These are phyloP conservation scores for Rhea americana DNA, from an alignment of 2,113 vertebrate genomes.

Conservation along the genomic window DNA sequence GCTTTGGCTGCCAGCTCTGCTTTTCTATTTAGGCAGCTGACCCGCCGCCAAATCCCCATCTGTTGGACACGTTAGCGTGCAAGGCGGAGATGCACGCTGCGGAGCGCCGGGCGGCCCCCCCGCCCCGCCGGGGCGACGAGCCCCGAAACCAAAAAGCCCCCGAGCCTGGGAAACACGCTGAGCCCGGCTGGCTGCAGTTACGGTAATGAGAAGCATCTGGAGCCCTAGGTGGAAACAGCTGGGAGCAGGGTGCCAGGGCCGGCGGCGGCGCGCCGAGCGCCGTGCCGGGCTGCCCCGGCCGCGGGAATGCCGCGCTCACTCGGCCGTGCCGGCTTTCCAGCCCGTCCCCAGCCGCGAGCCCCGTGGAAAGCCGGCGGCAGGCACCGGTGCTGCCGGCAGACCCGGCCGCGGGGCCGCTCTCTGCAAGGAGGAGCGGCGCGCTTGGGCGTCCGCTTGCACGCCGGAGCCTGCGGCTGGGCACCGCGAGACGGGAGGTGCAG, in stretches of 20 bases:
- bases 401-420: no score
- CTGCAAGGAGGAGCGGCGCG: no score
- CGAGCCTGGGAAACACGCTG: conserved; percentile 37
- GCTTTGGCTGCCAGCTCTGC: conserved; percentile 30
- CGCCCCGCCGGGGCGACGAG: background rate
- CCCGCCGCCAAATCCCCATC: conserved; percentile 63
- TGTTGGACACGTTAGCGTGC: conserved; percentile 44
- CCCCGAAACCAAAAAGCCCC: conserved; percentile 11
- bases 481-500: background rate
- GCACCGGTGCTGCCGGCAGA: no score
- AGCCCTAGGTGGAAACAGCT: conserved; percentile 65
- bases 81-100: background rate
- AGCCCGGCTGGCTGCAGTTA: conserved; percentile 57
- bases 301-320: background rate
- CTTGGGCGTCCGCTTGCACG: no score
- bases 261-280: background rate
- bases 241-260: conserved; percentile 43
- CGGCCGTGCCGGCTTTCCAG: background rate
- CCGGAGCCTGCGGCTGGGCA: background rate
- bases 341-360: no score
- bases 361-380: no score
- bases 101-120: conserved; percentile 2
- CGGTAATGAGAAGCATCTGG: conserved; percentile 74
- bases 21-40: conserved; percentile 59
- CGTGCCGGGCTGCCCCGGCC: background rate